Conservation (phyloP, 64 coral and sea anemone species). For the Trachythela sp. region DNA sequence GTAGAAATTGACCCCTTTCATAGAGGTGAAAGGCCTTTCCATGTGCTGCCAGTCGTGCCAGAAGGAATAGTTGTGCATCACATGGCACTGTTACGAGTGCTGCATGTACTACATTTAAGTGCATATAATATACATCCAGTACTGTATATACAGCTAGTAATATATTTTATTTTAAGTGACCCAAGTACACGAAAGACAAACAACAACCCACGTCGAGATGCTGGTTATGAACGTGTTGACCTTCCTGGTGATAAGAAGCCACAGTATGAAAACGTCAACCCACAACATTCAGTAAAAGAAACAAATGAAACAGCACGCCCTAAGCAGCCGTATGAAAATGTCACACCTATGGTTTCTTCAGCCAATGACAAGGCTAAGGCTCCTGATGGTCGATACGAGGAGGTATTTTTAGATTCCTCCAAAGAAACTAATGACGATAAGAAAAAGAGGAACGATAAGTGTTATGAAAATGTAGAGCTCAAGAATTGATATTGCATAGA, state of each 20-base stretch:
- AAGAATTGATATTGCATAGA: not conserved
- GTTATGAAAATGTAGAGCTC: not conserved
- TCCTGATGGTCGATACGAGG: not conserved
- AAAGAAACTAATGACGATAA: not conserved
- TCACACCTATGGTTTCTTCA: not conserved
- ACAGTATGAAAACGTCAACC: not conserved
- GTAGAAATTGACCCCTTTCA: too few species aligned
- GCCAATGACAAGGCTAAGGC: not conserved
- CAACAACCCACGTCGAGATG: not conserved
- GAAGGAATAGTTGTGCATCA: too few species aligned
- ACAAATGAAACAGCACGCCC: not conserved
- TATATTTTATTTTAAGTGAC: not conserved
- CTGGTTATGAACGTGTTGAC: not conserved
- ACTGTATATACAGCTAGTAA: too few species aligned
- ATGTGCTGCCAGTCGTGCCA: too few species aligned
- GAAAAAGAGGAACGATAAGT: not conserved
- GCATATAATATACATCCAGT: too few species aligned
- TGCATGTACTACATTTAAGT: too few species aligned
- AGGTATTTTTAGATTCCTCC: not conserved
- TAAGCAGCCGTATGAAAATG: not conserved
- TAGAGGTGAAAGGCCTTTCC: too few species aligned
- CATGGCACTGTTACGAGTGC: too few species aligned
- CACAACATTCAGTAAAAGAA: not conserved
- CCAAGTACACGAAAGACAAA: not conserved
- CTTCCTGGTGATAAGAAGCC: not conserved